Conservation (phyloP, 2,113 vertebrate species). For the Periophthalmus modestus region DNA sequence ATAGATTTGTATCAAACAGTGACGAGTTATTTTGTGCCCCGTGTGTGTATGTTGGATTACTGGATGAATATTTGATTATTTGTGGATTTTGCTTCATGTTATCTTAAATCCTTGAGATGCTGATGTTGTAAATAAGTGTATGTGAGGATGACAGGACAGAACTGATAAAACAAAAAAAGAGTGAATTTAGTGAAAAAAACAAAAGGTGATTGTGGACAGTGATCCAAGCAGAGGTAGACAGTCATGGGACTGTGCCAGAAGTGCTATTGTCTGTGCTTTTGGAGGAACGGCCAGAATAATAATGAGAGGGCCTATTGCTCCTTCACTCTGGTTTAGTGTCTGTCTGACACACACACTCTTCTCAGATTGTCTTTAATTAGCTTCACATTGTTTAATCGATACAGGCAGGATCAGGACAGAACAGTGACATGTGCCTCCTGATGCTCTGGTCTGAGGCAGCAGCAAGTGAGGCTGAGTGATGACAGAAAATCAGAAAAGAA, state of each 20-base stretch:
- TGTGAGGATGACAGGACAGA: slow-evolving; percentile 11
- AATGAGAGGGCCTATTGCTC: slow-evolving; percentile 61
- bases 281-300: slow-evolving; percentile 63
- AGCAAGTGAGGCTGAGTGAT: slow-evolving; percentile 43
- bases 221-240: slow-evolving; percentile 41
- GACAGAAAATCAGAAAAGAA: slow-evolving; percentile 44
- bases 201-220: slow-evolving; percentile 42
- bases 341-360: slow-evolving; percentile 55
- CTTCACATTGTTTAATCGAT: slow-evolving; percentile 68
- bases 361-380: slow-evolving; percentile 73
- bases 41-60: too few species aligned
- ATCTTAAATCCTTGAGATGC: slow-evolving; percentile 5
- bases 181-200: slow-evolving; percentile 47
- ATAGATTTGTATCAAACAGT: background rate
- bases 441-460: slow-evolving; percentile 25
- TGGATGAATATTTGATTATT: too few species aligned
- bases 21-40: too few species aligned
- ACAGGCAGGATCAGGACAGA: slow-evolving; percentile 50
- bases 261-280: slow-evolving; percentile 65
- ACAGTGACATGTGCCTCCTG: slow-evolving; percentile 58
- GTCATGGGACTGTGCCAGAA: slow-evolving; percentile 45
- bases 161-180: slow-evolving; percentile 18
- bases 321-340: slow-evolving; percentile 60
- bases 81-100: background rate
- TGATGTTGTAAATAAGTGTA: slow-evolving; percentile 18